These are phyloP conservation scores for Dryoscopus gambensis DNA, from an alignment of 2,113 vertebrate species.

Conservation along the genomic window DNA sequence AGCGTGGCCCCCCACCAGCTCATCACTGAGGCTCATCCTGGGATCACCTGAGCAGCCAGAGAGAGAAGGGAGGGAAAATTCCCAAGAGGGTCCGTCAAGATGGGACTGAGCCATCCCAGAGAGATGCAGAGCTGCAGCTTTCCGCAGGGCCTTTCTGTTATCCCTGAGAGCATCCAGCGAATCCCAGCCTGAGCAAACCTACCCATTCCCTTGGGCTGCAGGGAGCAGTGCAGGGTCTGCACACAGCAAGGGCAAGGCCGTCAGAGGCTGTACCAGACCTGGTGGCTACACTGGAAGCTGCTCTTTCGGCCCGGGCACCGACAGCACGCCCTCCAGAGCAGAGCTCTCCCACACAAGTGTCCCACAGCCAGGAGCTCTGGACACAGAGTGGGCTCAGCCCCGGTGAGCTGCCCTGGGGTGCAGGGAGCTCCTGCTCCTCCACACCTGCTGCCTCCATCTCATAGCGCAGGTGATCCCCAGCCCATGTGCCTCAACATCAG, in stretches of 20 bases:
- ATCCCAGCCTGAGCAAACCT: not conserved
- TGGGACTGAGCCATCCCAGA: not conserved
- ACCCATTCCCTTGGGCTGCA: not conserved
- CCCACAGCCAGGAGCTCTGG: not conserved
- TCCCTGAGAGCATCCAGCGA: not conserved
- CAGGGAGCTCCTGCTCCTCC: not conserved
- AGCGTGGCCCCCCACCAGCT: not conserved
- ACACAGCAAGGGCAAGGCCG: not conserved
- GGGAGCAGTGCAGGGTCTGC: not conserved
- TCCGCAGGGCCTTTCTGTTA: not conserved
- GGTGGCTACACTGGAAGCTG: not conserved
- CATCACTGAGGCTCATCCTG: not conserved
- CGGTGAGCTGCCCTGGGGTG: accelerated
- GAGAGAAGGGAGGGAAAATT: not conserved
- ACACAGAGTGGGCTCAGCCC: accelerated
- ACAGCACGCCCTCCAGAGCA: not conserved
- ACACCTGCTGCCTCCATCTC: not conserved
- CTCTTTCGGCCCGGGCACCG: not conserved
- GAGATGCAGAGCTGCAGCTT: not conserved
- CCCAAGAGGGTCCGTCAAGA: not conserved
- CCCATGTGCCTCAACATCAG: accelerated
- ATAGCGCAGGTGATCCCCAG: accelerated
- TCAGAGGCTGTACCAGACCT: not conserved
- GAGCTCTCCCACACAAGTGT: not conserved
- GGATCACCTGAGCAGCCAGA: not conserved